A percentile compares a stretch with the other conserved stretches of the same genome.
phyloP scores from a whole-genome alignment of 2,797 vertebrate species.

The Anas bernieri region DNA sequence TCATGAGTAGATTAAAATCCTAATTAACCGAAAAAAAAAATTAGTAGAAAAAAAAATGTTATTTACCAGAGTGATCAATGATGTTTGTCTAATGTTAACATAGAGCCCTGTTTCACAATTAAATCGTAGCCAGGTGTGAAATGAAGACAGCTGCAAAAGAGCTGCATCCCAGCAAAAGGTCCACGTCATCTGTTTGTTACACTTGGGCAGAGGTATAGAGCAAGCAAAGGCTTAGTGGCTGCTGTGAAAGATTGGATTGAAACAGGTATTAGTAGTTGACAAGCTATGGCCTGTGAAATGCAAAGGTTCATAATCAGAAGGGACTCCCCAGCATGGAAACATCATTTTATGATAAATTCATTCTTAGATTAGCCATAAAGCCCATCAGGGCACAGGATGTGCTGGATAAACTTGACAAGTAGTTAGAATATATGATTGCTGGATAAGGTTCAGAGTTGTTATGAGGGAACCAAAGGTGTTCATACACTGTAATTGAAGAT shows the following conservation, averaged over 20 bases:
- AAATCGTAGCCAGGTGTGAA: background rate
- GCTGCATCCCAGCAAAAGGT: accelerated
- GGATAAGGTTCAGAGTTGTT: background rate
- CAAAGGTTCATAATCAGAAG: background rate
- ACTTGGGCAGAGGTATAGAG: background rate
- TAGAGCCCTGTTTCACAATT: background rate
- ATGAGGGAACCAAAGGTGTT: slow-evolving; percentile 3
- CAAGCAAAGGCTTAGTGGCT: background rate
- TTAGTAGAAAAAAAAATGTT: background rate
- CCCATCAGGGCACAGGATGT: background rate
- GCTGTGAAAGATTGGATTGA: background rate
- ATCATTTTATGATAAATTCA: background rate
- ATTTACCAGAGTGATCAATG: background rate
- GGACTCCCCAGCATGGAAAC: background rate
- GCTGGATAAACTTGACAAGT: background rate
- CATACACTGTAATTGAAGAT: background rate
- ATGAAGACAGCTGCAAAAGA: background rate
- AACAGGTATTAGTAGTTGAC: background rate
- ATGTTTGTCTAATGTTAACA: background rate
- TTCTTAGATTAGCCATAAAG: background rate
- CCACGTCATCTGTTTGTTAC: background rate
- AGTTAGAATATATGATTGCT: slow-evolving; percentile 40
- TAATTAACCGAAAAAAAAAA: background rate
- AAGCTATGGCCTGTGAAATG: background rate
- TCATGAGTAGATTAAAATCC: background rate